Percentiles rank a stretch among this genome's conserved stretches.
Evolutionary conservation across 2,888 invertebrate species (phyloP).

Genomic region (Stramonita haemastoma): DNA sequence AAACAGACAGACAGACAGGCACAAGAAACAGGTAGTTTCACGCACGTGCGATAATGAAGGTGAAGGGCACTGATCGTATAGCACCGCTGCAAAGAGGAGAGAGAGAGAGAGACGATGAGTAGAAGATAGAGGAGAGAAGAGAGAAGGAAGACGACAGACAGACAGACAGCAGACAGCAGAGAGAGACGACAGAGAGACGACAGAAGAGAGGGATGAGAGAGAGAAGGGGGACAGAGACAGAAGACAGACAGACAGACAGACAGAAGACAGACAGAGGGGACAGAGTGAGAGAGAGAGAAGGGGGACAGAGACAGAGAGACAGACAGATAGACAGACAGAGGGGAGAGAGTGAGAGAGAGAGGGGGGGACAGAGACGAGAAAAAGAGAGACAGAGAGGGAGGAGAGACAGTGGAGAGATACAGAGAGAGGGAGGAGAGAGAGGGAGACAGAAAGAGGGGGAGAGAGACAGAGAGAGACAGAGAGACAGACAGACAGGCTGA

Average conservation of each 20-base stretch:
- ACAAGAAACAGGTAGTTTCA: too few species aligned
- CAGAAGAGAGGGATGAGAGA: background rate
- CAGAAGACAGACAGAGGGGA: background rate
- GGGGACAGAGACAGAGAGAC: background rate
- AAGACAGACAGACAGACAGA: background rate
- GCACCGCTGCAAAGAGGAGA: too few species aligned
- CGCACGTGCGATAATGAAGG: too few species aligned
- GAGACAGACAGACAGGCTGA: background rate
- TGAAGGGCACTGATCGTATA: too few species aligned
- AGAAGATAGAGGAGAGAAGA: too few species aligned
- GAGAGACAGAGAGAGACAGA: background rate
- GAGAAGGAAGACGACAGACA: background rate
- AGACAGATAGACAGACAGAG: conserved; percentile 11
- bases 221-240: background rate
- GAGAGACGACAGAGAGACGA: background rate
- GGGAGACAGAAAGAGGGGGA: background rate
- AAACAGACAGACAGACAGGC: too few species aligned
- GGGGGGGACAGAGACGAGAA: background rate
- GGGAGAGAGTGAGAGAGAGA: background rate
- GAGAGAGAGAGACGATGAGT: too few species aligned
- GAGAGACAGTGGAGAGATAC: too few species aligned
- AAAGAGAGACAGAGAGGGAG: too few species aligned
- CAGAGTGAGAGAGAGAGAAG: background rate
- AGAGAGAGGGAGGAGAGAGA: background rate
- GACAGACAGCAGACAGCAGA: conserved; percentile 8